Evolutionary conservation across 2,797 vertebrate genomes (phyloP).

Genomic region (Anabas testudineus): DNA sequence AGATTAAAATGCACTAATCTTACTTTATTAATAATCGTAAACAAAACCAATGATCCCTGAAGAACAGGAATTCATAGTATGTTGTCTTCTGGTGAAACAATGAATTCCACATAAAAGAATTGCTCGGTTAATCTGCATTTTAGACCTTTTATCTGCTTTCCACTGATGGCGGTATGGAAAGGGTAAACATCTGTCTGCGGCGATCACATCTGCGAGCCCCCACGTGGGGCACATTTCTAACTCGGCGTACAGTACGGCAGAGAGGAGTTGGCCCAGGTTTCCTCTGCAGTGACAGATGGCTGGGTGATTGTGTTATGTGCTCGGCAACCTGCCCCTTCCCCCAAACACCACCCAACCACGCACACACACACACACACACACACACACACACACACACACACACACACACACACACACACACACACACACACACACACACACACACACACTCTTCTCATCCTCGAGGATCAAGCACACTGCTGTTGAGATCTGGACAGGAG

Average conservation of each 20-base stretch:
- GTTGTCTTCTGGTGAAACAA: not conserved
- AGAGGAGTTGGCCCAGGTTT: slow-evolving; percentile 25
- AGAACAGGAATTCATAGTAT: not conserved
- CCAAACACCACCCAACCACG: not conserved
- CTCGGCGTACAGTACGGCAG: slow-evolving; percentile 21
- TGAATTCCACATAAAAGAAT: slow-evolving; percentile 11
- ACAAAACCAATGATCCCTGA: not conserved
- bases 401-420: slow-evolving; percentile 7
- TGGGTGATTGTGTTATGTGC: slow-evolving; percentile 33
- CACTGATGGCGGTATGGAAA: slow-evolving; percentile 6
- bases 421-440: slow-evolving; percentile 12
- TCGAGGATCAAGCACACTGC: slow-evolving; percentile 9
- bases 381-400: slow-evolving; percentile 8
- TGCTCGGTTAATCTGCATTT: slow-evolving; percentile 17
- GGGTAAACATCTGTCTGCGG: slow-evolving; percentile 38
- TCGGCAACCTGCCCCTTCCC: slow-evolving; percentile 25
- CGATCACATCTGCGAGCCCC: slow-evolving; percentile 26
- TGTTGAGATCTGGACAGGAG: slow-evolving; percentile 15
- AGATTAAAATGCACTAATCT: not conserved
- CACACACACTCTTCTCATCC: slow-evolving; percentile 13
- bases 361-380: slow-evolving; percentile 12
- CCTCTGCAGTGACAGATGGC: slow-evolving; percentile 50
- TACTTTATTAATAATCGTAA: not conserved
- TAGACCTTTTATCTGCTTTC: slow-evolving; percentile 13
- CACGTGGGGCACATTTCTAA: slow-evolving; percentile 23